Conservation (phyloP, 2,113 vertebrate genomes). For the Promerops cafer region DNA sequence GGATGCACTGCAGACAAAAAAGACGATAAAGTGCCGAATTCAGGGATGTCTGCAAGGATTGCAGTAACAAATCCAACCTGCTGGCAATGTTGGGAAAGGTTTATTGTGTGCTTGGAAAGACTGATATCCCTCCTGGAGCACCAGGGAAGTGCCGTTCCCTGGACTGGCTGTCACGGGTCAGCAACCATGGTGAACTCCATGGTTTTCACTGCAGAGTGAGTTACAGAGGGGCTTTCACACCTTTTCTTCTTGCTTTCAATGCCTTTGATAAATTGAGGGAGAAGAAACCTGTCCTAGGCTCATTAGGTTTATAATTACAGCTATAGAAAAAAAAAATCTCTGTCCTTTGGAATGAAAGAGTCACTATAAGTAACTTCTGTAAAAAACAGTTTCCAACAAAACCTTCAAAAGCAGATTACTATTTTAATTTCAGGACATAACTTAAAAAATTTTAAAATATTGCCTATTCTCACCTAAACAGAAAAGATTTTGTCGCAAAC, state of each 20-base stretch:
- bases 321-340: too few relatives aligned
- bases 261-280: not conserved
- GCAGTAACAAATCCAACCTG: not conserved
- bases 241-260: not conserved
- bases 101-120: not conserved
- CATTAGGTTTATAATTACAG: not conserved
- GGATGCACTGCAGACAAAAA: not conserved
- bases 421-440: not conserved
- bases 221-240: not conserved
- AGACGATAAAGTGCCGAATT: not conserved
- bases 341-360: not conserved
- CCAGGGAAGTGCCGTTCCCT: not conserved
- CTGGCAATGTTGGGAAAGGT: not conserved
- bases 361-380: not conserved
- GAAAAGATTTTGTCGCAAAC: not conserved
- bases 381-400: not conserved
- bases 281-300: not conserved
- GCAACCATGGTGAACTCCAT: not conserved
- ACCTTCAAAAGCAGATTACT: not conserved
- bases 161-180: not conserved
- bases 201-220: not conserved
- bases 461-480: not conserved
- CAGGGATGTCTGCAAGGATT: not conserved
- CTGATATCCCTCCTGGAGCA: not conserved
- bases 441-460: not conserved